Percentiles rank a stretch among this genome's conserved stretches.
Conservation (phyloP, 2,888 invertebrate species). For the Pinctada fucata region DNA sequence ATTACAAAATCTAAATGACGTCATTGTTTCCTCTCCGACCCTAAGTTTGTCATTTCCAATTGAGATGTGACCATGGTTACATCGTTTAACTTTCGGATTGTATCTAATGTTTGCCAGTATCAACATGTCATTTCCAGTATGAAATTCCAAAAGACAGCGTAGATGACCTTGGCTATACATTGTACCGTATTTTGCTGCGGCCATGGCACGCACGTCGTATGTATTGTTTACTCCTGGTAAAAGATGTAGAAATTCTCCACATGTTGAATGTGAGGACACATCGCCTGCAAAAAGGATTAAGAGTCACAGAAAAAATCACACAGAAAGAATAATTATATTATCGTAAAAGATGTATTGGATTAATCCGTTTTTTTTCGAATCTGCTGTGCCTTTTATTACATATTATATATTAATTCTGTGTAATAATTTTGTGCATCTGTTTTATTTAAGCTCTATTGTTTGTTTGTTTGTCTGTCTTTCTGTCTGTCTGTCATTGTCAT, state of each 20-base stretch:
- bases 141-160: not conserved
- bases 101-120: constrained; percentile 25
- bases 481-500: too few species aligned
- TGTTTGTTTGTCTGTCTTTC: too few species aligned
- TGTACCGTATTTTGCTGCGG: not conserved
- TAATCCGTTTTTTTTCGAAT: too few species aligned
- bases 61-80: constrained; percentile 45
- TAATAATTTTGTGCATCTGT: too few species aligned
- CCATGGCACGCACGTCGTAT: not conserved
- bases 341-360: too few species aligned
- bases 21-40: constrained; percentile 45
- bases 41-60: constrained; percentile 53
- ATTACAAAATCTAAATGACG: constrained; percentile 60
- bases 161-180: not conserved
- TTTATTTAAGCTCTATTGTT: too few species aligned
- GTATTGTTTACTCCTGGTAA: not conserved
- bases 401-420: too few species aligned
- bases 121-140: not conserved
- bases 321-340: too few species aligned
- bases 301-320: too few species aligned
- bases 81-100: constrained; percentile 9
- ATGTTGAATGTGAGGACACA: not conserved
- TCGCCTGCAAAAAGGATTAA: too few species aligned
- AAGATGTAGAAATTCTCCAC: not conserved
- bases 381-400: too few species aligned